Evolutionary conservation across 2,888 invertebrate species (phyloP).

Genomic region (Pheosia tremula): DNA sequence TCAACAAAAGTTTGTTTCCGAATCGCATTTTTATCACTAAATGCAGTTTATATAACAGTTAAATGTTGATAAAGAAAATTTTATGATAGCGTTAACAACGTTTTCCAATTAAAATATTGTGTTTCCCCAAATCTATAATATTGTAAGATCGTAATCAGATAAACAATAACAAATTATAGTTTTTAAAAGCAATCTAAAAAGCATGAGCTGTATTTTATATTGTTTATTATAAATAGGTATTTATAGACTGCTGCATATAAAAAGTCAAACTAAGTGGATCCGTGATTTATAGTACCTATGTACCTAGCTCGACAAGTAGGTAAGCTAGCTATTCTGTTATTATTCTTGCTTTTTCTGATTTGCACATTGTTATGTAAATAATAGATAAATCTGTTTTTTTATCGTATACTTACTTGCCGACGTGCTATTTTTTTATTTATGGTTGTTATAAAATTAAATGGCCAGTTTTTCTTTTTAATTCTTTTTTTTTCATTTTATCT

Average conservation of each 20-base stretch:
- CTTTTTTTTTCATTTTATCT: too few species aligned
- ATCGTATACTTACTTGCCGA: too few species aligned
- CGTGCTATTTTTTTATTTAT: too few species aligned
- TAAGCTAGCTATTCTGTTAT: too few species aligned
- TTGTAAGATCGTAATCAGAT: not conserved
- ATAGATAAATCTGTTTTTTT: too few species aligned
- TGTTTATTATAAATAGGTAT: conserved; percentile 1
- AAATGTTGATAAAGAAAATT: conserved; percentile 2
- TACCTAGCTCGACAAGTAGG: too few species aligned
- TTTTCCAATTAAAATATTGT: conserved; percentile 21
- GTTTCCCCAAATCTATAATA: not conserved
- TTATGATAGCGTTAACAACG: conserved; percentile 19
- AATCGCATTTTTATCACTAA: not conserved
- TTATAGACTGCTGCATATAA: conserved; percentile 18
- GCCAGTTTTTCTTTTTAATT: too few species aligned
- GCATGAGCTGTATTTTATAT: not conserved
- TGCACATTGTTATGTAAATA: too few species aligned
- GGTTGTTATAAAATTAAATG: too few species aligned
- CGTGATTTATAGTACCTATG: too few species aligned
- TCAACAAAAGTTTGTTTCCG: not conserved
- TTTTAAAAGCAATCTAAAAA: not conserved
- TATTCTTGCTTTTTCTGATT: too few species aligned
- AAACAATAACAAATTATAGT: not conserved
- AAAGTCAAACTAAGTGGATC: conserved; percentile 23
- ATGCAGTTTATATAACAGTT: not conserved